Conservation (phyloP, 2,888 invertebrate genomes). For the Strigamia transsilvanica region DNA sequence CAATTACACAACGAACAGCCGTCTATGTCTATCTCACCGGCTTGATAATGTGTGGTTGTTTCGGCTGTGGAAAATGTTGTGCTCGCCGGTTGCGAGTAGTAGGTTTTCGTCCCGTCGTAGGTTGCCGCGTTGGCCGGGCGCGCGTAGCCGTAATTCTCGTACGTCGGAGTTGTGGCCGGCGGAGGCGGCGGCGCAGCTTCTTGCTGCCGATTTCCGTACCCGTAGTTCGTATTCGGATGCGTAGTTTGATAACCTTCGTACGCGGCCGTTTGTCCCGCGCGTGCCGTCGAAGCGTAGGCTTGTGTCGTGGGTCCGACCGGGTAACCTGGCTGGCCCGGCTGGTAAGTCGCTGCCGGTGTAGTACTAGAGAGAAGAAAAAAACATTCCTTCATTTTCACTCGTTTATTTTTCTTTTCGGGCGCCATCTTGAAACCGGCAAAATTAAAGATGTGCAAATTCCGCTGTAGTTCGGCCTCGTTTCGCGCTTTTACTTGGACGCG, state of each 20-base stretch:
- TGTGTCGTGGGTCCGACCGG: slow-evolving; percentile 75
- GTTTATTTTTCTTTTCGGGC: neutral
- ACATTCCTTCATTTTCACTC: neutral
- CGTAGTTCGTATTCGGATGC: slow-evolving; percentile 68
- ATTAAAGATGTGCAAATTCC: neutral
- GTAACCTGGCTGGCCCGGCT: slow-evolving; percentile 83
- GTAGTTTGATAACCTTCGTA: slow-evolving; percentile 75
- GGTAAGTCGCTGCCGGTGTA: slow-evolving; percentile 76
- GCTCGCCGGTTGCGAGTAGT: slow-evolving; percentile 82
- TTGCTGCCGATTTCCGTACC: slow-evolving; percentile 54
- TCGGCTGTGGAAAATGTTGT: slow-evolving; percentile 71
- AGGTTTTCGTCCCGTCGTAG: slow-evolving; percentile 84
- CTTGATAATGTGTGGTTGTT: slow-evolving; percentile 62
- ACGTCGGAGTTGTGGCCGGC: slow-evolving; percentile 57
- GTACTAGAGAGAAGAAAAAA: slow-evolving; percentile 52
- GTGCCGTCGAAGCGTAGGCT: slow-evolving; percentile 80
- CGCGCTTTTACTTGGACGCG: neutral
- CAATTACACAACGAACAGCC: neutral
- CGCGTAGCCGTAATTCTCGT: slow-evolving; percentile 53
- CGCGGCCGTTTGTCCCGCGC: slow-evolving; percentile 81
- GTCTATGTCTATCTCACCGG: slow-evolving; percentile 59
- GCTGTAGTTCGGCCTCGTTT: neutral
- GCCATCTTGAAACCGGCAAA: slow-evolving; percentile 26
- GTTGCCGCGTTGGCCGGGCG: slow-evolving; percentile 62
- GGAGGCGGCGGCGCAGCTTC: slow-evolving; percentile 57